These are phyloP conservation scores for Shargacucullia verbasci DNA, from an alignment of 2,888 invertebrate genomes.

Conservation along the genomic window DNA sequence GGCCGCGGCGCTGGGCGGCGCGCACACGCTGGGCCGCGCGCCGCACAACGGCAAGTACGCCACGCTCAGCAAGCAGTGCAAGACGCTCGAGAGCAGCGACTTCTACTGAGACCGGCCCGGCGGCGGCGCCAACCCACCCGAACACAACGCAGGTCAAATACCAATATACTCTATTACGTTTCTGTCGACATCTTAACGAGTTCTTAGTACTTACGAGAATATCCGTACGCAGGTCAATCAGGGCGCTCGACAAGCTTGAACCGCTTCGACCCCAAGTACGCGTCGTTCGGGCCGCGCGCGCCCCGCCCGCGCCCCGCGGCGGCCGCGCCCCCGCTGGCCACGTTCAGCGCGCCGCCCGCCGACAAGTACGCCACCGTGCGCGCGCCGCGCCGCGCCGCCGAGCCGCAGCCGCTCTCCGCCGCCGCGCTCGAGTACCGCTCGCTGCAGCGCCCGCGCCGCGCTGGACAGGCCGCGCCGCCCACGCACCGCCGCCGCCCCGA, in stretches of 20 bases:
- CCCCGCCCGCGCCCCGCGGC: slow-evolving; percentile 82
- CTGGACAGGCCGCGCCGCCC: slow-evolving; percentile 61
- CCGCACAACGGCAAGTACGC: slow-evolving; percentile 96
- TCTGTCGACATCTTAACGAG: too few species aligned
- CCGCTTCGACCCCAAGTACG: slow-evolving; percentile 90
- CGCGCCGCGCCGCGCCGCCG: slow-evolving; percentile 73
- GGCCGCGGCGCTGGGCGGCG: slow-evolving; percentile 80
- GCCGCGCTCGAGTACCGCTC: slow-evolving; percentile 90
- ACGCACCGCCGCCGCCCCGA: slow-evolving; percentile 85
- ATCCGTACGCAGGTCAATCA: slow-evolving; percentile 67
- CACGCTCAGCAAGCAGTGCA: slow-evolving; percentile 98
- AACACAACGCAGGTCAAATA: slow-evolving; percentile 14
- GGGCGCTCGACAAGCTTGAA: slow-evolving; percentile 86
- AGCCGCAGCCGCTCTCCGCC: slow-evolving; percentile 88
- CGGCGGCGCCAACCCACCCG: slow-evolving; percentile 80
- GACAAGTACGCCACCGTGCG: slow-evolving; percentile 85
- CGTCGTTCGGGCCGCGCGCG: slow-evolving; percentile 87
- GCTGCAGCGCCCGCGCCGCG: slow-evolving; percentile 86
- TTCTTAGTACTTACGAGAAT: too few species aligned
- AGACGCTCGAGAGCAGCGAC: slow-evolving; percentile 97
- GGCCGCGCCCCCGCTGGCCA: slow-evolving; percentile 72
- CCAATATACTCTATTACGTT: background rate
- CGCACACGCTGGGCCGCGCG: slow-evolving; percentile 92
- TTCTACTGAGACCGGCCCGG: slow-evolving; percentile 97
- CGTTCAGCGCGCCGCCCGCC: slow-evolving; percentile 66